Conservation (phyloP, 23 tunicate genomes). For the Corella eumyota region DNA sequence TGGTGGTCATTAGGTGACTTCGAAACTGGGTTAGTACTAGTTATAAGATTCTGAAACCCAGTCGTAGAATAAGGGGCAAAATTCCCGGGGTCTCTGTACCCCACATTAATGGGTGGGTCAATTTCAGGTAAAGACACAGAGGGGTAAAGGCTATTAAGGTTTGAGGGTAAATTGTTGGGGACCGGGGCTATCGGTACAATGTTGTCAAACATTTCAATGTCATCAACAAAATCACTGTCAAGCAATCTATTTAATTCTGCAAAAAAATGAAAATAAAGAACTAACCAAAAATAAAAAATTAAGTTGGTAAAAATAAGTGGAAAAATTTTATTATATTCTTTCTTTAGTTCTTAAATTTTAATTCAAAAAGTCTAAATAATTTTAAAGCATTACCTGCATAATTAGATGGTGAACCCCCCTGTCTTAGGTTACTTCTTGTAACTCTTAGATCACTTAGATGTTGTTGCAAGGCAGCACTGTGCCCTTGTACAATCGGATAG, state of each 20-base stretch:
- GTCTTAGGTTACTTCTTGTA: conserved; percentile 19
- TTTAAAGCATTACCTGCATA: no score
- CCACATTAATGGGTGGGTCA: conserved; percentile 28
- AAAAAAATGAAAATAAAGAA: neutral
- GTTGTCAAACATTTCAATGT: conserved; percentile 35
- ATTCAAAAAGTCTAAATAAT: no score
- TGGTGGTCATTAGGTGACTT: no score
- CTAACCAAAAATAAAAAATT: neutral
- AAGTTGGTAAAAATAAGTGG: neutral
- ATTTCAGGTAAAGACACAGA: conserved; percentile 16
- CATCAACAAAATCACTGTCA: conserved; percentile 35
- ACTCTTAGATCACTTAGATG: conserved; percentile 28
- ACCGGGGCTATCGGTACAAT: conserved; percentile 27
- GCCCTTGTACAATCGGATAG: conserved; percentile 10
- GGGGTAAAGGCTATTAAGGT: conserved; percentile 1
- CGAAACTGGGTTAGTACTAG: no score
- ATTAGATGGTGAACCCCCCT: conserved; percentile 4
- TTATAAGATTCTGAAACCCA: no score
- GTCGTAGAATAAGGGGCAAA: conserved; percentile 35
- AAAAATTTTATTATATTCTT: neutral
- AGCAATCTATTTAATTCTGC: conserved; percentile 38
- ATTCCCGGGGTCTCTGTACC: conserved; percentile 21
- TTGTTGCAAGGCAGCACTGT: conserved; percentile 47
- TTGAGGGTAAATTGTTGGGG: neutral
- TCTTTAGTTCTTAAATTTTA: neutral